A percentile compares a stretch with the other conserved stretches of the same genome.
Conservation (phyloP, 2,888 invertebrate genomes). For the Ormyrus thymus region DNA sequence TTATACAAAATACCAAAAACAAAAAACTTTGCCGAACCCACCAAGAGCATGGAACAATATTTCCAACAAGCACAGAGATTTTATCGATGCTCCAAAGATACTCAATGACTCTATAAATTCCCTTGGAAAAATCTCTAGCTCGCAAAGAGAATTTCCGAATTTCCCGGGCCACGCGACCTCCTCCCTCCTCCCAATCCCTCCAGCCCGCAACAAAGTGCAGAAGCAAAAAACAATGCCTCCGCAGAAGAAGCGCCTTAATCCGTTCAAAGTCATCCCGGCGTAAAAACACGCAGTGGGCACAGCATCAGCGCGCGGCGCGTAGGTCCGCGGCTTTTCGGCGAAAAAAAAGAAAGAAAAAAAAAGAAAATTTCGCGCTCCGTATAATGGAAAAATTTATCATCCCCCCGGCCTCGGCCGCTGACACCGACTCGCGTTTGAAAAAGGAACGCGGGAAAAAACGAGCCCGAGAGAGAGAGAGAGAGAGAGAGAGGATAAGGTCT, state of each 20-base stretch:
- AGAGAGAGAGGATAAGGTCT: background rate
- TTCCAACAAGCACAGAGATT: no score
- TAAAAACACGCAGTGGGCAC: background rate
- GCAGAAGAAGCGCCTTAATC: background rate
- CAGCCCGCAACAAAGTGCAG: no score
- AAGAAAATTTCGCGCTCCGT: conserved; percentile 21
- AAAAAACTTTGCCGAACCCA: no score
- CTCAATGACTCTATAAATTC: no score
- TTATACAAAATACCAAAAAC: no score
- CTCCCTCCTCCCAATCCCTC: no score
- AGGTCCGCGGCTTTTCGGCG: background rate
- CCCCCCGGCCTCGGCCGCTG: background rate
- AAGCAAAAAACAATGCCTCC: background rate
- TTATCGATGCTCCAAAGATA: no score
- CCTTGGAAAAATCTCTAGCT: no score
- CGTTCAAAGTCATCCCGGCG: background rate
- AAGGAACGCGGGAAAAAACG: background rate
- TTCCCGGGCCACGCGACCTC: no score
- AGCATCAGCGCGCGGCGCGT: no score
- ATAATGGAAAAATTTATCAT: conserved; percentile 49
- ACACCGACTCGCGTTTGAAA: background rate
- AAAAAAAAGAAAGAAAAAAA: background rate
- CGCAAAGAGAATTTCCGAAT: no score
- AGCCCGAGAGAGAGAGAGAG: background rate
- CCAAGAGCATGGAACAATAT: no score